Conservation (phyloP, 2,113 vertebrate genomes). For the Pholis gunnellus region DNA sequence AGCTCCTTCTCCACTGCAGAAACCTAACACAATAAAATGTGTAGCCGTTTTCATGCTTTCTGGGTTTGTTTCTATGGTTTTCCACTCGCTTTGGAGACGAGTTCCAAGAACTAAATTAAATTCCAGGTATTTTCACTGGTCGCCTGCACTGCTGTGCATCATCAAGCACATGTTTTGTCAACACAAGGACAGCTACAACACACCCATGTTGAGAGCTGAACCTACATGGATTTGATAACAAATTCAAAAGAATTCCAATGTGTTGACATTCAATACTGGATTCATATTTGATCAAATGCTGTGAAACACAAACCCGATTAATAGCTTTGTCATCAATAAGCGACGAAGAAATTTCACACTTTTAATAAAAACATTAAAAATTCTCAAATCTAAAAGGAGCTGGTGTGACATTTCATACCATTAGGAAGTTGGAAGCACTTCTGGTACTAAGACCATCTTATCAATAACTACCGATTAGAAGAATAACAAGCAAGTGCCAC, state of each 20-base stretch:
- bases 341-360: not conserved
- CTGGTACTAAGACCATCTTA: not conserved
- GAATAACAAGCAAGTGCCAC: conserved; percentile 3
- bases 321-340: not conserved
- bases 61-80: not conserved
- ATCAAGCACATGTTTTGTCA: not conserved
- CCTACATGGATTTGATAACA: not conserved
- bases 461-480: conserved; percentile 16
- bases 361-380: not conserved
- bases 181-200: not conserved
- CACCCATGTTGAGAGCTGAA: not conserved
- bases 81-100: not conserved
- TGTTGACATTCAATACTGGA: not conserved
- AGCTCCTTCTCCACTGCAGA: not conserved
- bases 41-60: not conserved
- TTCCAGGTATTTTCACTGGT: not conserved
- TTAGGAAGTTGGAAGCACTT: conserved; percentile 7
- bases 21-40: not conserved
- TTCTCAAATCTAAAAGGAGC: not conserved
- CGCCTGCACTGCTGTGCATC: not conserved
- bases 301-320: not conserved
- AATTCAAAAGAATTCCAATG: not conserved
- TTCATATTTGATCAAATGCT: not conserved
- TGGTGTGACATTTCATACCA: not conserved
- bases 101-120: not conserved